Base-by-base conservation (phyloP, 2,113 vertebrate species). In the Lampris incognitus region DNA sequence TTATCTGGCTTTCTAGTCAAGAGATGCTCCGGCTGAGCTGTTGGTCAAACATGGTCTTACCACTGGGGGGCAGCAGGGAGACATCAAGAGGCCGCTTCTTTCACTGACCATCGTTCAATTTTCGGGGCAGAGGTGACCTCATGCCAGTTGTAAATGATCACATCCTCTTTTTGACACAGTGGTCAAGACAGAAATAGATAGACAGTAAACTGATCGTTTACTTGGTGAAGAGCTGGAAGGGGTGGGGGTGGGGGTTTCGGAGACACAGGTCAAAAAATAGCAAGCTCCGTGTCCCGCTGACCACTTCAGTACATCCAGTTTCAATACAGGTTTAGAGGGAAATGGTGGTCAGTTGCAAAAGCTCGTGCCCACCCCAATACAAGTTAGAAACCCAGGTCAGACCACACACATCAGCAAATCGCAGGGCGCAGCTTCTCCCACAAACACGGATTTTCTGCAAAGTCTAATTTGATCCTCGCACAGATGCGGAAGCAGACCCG, bases 51-150 rank as follows among this genome's bases (percentile, higher is more conserved):
- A n/a, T 10, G 1, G 1, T 50, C 76, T 42, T 24, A 62, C 85
- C 92, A 88, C 83, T 62, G 58, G 92, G 85, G 86, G 92, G 91
- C 88, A 90, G 87, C 60, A 91, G 86, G 49, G 67, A 63, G 54
- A 72, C 83, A 61, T 2, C 7, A 5, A 58, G 37, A 69, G 39
- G 11, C 64, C 2, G 52, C 56, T 40, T 55, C 42, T 9, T 77
- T 51, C 37, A 24, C 68, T 85, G 78, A 83, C 82, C 79, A 52
- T 5, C 2, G 5, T 49, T 73, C 73, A 11, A 39, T 46, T 39
- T 11, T 41, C 9, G 37, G 57, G 38, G 24, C 37, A 3, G 37
- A 2, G 37, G 5, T 39, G 38, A 82, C 64, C 76, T 9, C 39
- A 44, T 24, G 70, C 5, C 39, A 10, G 1, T 56, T 79, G 66